Evolutionary conservation across 1,140 invertebrate genomes (phyloP).

Genomic region (Bombyx mori): DNA sequence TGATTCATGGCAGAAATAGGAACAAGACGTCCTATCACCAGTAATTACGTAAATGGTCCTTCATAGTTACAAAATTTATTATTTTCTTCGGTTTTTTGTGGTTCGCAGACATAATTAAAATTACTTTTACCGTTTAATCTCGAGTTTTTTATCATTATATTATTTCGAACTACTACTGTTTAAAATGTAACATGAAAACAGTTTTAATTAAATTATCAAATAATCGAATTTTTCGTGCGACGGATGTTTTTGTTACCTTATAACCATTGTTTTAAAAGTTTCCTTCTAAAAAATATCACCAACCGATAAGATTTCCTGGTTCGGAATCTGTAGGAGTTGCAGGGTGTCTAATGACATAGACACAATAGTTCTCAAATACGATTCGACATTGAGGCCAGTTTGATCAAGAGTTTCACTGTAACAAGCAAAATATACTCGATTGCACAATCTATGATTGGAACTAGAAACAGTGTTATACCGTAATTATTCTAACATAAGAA

Average conservation of each 20-base stretch:
- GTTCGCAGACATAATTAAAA: too few relatives aligned
- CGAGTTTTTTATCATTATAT: too few relatives aligned
- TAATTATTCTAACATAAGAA: not conserved
- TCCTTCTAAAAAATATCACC: not conserved
- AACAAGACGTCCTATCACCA: too few relatives aligned
- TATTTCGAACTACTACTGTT: too few relatives aligned
- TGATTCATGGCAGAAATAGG: too few relatives aligned
- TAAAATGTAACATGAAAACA: not conserved
- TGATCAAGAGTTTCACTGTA: slow-evolving; percentile 24
- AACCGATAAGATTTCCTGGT: slow-evolving; percentile 15
- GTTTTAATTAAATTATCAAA: not conserved
- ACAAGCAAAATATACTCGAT: too few relatives aligned
- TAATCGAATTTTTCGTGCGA: too few relatives aligned
- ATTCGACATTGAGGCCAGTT: slow-evolving; percentile 26
- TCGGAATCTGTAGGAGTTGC: slow-evolving; percentile 9
- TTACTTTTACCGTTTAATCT: too few relatives aligned
- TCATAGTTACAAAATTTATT: too few relatives aligned
- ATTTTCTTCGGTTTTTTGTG: too few relatives aligned
- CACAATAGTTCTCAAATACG: slow-evolving; percentile 33
- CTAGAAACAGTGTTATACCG: not conserved
- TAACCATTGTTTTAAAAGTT: not conserved
- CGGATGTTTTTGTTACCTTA: too few relatives aligned
- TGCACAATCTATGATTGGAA: not conserved
- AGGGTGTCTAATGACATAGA: slow-evolving; percentile 31
- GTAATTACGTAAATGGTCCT: too few relatives aligned